Evolutionary conservation across 1,140 invertebrate species (phyloP), one percentile per base, ranked within the genome.

Genomic region (Calliphora vicina): DNA sequence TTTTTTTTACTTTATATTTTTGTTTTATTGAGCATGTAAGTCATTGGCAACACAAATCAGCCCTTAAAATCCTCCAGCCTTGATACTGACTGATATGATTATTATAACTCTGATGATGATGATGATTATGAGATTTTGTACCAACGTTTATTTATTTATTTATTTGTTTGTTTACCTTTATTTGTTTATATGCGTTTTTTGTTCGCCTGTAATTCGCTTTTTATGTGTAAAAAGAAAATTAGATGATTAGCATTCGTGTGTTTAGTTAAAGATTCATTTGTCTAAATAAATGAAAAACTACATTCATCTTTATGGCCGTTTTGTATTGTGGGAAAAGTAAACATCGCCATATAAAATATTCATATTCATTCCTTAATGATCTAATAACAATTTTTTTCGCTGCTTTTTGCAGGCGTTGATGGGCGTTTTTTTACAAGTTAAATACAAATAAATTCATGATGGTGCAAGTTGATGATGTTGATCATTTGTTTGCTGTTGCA

Each of bases 231-330:
- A 17, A 25, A 23, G 61, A 23, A 67, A 67, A 67, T 67, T 67
- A 67, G 3, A 67, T 67, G n/a, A 67, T 67, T 67, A 67, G 61
- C 61, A 23, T 57, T n/a, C n/a, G 17, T 57, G 15, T 67, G 23
- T 67, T 67, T 67, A 25, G n/a, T 67, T 67, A 67, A 67, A 67
- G 61, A 67, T 67, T 67, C n/a, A 23, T 20, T 67, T 67, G 61
- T 25, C 23, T 23, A 67, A 67, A 67, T 67, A 67, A 67, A 23
- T 25, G 20, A 67, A 67, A 67, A 67, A 23, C 10, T 67, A 25
- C 20, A 23, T n/a, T n/a, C n/a, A n/a, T 10, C 0, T 35, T 35
- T 35, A 35, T 35, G 35, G 25, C n/a, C 1, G 61, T 20, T 23
- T 67, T 9, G 61, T 23, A 67, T 67, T 67, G 61, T 67, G 61